Evolutionary conservation across 2,797 vertebrate species (phyloP), one percentile per base, ranked within the genome.

Genomic region (Harpagifer antarcticus): DNA sequence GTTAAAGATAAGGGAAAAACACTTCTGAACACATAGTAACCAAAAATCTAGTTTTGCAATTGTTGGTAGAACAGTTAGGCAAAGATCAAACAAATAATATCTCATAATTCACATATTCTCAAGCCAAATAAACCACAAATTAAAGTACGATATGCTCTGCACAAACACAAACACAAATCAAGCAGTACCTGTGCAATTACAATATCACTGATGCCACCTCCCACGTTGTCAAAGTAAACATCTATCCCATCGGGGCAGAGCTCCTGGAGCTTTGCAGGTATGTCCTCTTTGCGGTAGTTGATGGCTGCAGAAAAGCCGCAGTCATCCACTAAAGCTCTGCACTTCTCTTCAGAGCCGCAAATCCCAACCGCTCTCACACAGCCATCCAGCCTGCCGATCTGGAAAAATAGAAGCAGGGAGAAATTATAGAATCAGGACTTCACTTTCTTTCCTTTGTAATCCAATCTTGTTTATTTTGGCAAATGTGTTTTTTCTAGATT

Each of bases 211-310:
- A 97, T 95, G 74, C 94, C 89, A 62, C 98, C 98, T 15, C 98
- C 98, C 57, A 99, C 97, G 12, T 99, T 99, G 89, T 99, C 98
- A 82, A 99, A 99, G 89, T 99, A 99, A 82, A 98, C 86, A 68
- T 99, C 97, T 50, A 99, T 93, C 57, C 98, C 98, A 0, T 75
- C 81, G 0, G 97, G 96, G 82, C 98, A 99, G 67, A 91, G 81
- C 64, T 96, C 91, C 65, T 19, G 91, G 10, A 99, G 96, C 53
- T 86, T 93, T 8, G 92, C 63, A 0, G 90, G 78, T 15, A 99
- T 83, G 9, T 96, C 92, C 4, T 80, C 96, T n/a, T 85, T 87
- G 68, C 94, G 96, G 89, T 99, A 99, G 93, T 99, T 98, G 79
- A 99, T 81, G 54, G 97, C 97, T 33, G 91, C 92, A 64, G 96